Evolutionary conservation across 2,797 vertebrate genomes (phyloP), one percentile per base, ranked within the genome.

Genomic region (Cynodonichthys magdalenae): DNA sequence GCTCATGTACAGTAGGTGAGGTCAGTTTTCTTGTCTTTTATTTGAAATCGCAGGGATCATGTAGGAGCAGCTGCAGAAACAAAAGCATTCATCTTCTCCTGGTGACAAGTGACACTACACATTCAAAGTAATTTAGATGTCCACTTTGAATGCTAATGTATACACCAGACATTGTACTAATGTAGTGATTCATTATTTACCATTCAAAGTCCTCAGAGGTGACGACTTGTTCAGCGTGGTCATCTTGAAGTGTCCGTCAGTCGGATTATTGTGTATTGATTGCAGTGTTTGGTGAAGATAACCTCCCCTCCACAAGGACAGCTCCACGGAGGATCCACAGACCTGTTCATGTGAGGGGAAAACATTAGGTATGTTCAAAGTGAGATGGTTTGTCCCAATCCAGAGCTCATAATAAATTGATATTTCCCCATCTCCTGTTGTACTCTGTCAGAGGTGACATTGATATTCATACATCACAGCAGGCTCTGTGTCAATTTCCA

Each of bases 381-480:
- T 41, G 57, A 82, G 80, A 87, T 72, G 67, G 70, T 85, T 81
- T 72, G 75, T 85, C 60, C 59, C 63, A 42, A 64, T 75, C 59
- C 71, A 71, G 63, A 76, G 79, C 70, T 85, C 62, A 46, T 89
- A 81, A 87, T 87, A 75, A 88, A 85, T 81, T 80, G 82, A 82
- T 87, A 84, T 85, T 88, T 89, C 69, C 71, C 69, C 52, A 70
- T 66, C 42, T 61, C 67, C 75, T 54, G 59, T 73, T 77, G 79
- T 54, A 20, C 80, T 58, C 83, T 67, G 74, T 84, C 87, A 82
- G 82, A 83, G 87, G 82, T 85, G 85, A 84, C 79, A 91, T 90
- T 91, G 87, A 88, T 90, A 90, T 93, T 92, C 90, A 91, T 91
- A 79, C 82, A 72, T 84, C 84, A 29, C 89, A 89, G 86, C 83